A percentile compares a stretch with the other conserved stretches of the same genome.
These are phyloP conservation scores for Scaptodrosophila lebanonensis DNA, from an alignment of 1,140 invertebrate genomes.

Conservation along the genomic window DNA sequence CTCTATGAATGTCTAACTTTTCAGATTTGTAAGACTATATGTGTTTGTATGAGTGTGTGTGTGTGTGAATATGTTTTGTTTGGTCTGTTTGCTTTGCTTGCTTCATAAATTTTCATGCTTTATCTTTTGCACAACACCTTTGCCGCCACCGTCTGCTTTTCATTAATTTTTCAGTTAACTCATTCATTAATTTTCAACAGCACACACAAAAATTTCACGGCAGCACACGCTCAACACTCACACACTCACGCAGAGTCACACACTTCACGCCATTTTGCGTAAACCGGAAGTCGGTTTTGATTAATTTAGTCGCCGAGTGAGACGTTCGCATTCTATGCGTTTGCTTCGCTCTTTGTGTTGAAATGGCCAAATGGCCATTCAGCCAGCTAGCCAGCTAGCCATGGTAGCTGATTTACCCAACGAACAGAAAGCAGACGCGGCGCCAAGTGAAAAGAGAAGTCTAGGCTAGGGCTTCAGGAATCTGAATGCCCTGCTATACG, in stretches of 20 bases:
- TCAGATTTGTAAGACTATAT: slow-evolving; percentile 24
- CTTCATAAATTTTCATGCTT: slow-evolving; percentile 71
- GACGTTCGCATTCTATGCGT: slow-evolving; percentile 20
- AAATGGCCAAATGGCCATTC: slow-evolving; percentile 44
- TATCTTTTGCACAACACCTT: slow-evolving; percentile 73
- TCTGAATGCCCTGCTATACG: slow-evolving; percentile 5
- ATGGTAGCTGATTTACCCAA: slow-evolving; percentile 36
- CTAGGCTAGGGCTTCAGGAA: too few relatives aligned
- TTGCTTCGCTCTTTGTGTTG: not conserved
- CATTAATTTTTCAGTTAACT: slow-evolving; percentile 76
- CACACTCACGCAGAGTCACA: slow-evolving; percentile 25
- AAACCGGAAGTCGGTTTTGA: slow-evolving; percentile 76
- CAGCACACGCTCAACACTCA: slow-evolving; percentile 38
- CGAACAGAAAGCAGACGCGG: slow-evolving; percentile 3
- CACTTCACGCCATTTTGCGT: slow-evolving; percentile 74
- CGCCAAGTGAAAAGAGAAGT: too few relatives aligned
- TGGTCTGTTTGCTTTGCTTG: slow-evolving; percentile 2
- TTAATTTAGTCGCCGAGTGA: slow-evolving; percentile 73
- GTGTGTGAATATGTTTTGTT: slow-evolving; percentile 25
- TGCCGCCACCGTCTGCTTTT: slow-evolving; percentile 52
- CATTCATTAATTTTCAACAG: slow-evolving; percentile 71
- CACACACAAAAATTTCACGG: slow-evolving; percentile 40
- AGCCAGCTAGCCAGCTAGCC: slow-evolving; percentile 5
- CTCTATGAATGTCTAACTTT: slow-evolving; percentile 59
- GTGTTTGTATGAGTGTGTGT: slow-evolving; percentile 11